phyloP scores from a whole-genome alignment of 2,888 invertebrate genomes.

The Rotaria macrura region DNA sequence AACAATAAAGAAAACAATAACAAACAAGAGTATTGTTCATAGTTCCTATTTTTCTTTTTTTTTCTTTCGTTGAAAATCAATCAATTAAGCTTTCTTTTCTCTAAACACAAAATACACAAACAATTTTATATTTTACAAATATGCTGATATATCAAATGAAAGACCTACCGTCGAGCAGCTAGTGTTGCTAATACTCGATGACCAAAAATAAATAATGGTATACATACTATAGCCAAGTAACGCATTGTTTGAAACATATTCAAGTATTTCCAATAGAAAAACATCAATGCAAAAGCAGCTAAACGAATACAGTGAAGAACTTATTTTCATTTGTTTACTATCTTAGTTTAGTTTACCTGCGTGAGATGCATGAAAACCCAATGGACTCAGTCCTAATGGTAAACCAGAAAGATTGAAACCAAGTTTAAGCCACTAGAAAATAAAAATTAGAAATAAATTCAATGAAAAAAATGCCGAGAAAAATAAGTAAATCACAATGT shows the following conservation, averaged over 20 bases:
- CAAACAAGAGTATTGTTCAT: background rate
- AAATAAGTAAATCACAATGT: background rate
- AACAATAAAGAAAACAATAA: background rate
- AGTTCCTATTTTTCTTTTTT: background rate
- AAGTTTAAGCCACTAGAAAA: constrained; percentile 69
- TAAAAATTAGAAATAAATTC: too few relatives aligned
- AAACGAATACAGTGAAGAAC: constrained; percentile 40
- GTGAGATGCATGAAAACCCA: constrained; percentile 78
- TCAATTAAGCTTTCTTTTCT: background rate
- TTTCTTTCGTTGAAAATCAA: background rate
- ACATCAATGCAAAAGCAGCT: constrained; percentile 77
- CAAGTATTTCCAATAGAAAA: constrained; percentile 77
- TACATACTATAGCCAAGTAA: constrained; percentile 66
- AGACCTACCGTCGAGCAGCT: constrained; percentile 13
- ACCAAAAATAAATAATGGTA: constrained; percentile 10
- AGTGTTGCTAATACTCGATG: background rate
- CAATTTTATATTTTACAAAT: too few relatives aligned
- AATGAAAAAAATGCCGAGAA: constrained; percentile 39
- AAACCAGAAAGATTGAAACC: constrained; percentile 76
- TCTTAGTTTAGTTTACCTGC: constrained; percentile 57
- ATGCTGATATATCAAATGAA: too few relatives aligned
- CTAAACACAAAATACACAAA: too few relatives aligned
- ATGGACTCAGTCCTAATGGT: constrained; percentile 65
- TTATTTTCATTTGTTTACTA: background rate
- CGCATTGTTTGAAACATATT: constrained; percentile 91